These are phyloP conservation scores for Pseudonaja textilis DNA, from an alignment of 2,113 vertebrate species.

Conservation along the genomic window DNA sequence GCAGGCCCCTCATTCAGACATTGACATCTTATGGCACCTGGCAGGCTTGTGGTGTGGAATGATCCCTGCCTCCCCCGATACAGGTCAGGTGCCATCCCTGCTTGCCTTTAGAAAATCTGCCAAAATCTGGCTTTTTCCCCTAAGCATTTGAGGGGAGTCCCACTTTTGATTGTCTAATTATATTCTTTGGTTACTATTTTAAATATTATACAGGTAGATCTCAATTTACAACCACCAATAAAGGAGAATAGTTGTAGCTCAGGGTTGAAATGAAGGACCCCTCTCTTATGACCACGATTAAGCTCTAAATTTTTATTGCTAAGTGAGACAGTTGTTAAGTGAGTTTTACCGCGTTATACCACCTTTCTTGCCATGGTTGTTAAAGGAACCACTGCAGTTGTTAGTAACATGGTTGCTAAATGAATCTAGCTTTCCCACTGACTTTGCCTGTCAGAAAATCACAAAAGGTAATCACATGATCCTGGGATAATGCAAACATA, in stretches of 20 bases:
- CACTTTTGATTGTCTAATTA: not conserved
- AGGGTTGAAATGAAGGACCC: not conserved
- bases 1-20: not conserved
- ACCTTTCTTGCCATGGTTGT: too few relatives aligned
- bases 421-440: not conserved
- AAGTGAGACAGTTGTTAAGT: not conserved
- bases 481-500: not conserved
- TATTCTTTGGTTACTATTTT: not conserved
- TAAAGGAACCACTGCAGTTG: not conserved
- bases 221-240: too few relatives aligned
- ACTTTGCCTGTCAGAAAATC: not conserved
- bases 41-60: not conserved
- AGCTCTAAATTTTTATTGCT: not conserved
- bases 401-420: not conserved
- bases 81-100: not conserved
- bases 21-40: not conserved
- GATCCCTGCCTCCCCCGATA: not conserved
- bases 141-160: not conserved
- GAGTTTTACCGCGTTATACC: not conserved
- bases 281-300: not conserved
- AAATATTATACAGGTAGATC: not conserved
- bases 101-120: not conserved
- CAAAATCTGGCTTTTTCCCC: not conserved
- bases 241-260: not conserved
- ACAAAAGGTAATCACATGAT: not conserved